Base-by-base conservation (phyloP, 2,113 vertebrate species). In the Dolichallabes microphthalmus region DNA sequence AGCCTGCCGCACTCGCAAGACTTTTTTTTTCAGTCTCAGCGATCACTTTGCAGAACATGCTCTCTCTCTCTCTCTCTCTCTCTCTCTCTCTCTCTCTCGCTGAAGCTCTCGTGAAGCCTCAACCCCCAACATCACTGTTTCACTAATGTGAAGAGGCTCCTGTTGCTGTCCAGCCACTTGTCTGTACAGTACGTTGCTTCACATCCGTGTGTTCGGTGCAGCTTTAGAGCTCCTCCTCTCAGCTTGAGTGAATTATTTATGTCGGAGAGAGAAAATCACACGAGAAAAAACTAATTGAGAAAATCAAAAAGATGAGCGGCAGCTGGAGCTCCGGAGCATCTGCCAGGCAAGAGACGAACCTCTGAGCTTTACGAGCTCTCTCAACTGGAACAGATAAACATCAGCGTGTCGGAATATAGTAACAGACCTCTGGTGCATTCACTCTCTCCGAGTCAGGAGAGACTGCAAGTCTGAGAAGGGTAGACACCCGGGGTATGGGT, bases 191-290 rank as follows among this genome's bases (percentile, higher is more conserved):
- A 30, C 13, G 1, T 52, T 15, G 57, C 79, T 76, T 74, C 66
- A 11, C 58, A 35, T 82, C 71, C 32, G 22, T 5, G 58, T 9
- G 11, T 15, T 45, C n/a, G 10, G n/a, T 80, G 69, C 32, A 61
- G 50, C 82, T 68, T 45, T 64, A 15, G 53, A 82, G 78, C 45
- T 60, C 35, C 63, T 71, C 73, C 73, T 15, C 52, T 81, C 15
- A 55, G 89, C 88, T 87, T 77, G 85, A 71, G 82, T 88, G 86
- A 89, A 92, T 88, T 90, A 50, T 89, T 91, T 87, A 88, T 58
- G 22, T 22, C 30, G 15, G 19, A 74, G 82, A 20, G 52, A 14
- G 50, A 66, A 80, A 75, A 71, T 75, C 69, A 78, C 80, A 86
- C 50, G 86, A 76, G 45, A 45, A 45, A 86, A 53, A 88, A 91